Evolutionary conservation across 1,140 invertebrate genomes (phyloP), one percentile per base, ranked within the genome.

Genomic region (Asobara japonica): DNA sequence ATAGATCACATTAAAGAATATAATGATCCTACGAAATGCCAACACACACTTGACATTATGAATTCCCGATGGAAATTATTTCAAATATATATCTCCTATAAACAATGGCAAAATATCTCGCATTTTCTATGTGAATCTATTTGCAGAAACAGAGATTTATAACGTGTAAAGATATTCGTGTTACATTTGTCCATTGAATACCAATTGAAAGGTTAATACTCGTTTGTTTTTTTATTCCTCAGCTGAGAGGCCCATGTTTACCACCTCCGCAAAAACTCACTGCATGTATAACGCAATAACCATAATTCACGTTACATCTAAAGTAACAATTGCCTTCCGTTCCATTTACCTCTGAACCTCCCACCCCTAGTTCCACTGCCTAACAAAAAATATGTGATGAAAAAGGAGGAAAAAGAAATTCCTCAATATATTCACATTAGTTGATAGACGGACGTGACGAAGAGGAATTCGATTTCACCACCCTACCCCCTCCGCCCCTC

Each of bases 401-500:
- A 10, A 5, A 48, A 10, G n/a, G 6, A 13, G 41, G 6, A 48
- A 48, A 48, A 13, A 7, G 48, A 1, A 25, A 22, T 30, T 38
- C 67, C 69, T n/a, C n/a, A 56, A 74, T 74, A 74, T 71, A 74
- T 74, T 45, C 51, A 69, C 72, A 74, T 74, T 74, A 74, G 56
- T 65, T n/a, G n/a, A 13, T 67, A 45, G 11, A 29, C 6, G 71
- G 69, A 74, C 73, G 73, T 72, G 73, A 74, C 65, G 73, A 74
- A 65, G 51, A 74, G 30, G 69, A 31, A 71, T 74, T 72, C 33
- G 29, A 16, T 45, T 30, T 16, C 22, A 41, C 69, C 29, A 29
- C 11, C 25, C 22, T 5, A 25, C 22, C 7, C 11, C 3, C 0
- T 5, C 0, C 18, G 8, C 1, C n/a, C 0, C n/a, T 1, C 0